Conservation (phyloP, 2,113 vertebrate genomes). For the Larimichthys crocea region DNA sequence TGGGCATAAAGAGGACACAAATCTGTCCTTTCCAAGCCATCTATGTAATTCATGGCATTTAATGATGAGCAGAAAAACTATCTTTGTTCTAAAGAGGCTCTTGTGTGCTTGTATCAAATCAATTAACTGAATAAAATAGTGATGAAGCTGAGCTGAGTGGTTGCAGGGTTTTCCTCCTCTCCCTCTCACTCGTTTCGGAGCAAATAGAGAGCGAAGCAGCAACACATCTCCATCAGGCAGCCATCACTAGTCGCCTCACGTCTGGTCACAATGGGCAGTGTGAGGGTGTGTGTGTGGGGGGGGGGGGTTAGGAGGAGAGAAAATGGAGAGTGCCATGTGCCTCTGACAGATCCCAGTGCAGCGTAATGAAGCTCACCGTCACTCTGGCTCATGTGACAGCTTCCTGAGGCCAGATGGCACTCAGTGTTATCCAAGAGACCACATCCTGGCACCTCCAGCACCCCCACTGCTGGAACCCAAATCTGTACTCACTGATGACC, state of each 20-base stretch:
- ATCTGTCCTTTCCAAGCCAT: not conserved
- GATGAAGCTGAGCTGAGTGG: not conserved
- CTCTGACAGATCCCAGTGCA: constrained; percentile 56
- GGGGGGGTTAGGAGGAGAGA: not conserved
- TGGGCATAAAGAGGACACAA: not conserved
- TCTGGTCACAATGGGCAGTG: constrained; percentile 15
- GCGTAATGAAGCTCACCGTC: constrained; percentile 46
- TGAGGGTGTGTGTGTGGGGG: too few relatives aligned
- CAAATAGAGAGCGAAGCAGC: constrained; percentile 6
- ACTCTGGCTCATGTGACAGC: constrained; percentile 43
- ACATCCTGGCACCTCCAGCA: constrained; percentile 19
- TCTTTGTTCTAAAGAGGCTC: not conserved
- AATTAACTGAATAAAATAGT: not conserved
- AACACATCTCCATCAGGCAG: constrained; percentile 26
- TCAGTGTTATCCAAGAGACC: constrained; percentile 44
- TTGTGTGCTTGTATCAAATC: not conserved
- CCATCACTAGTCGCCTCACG: constrained; percentile 46
- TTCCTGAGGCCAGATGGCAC: constrained; percentile 57
- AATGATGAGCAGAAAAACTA: not conserved
- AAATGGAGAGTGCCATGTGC: constrained; percentile 65
- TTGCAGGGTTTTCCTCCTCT: not conserved
- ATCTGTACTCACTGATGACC: constrained; percentile 24
- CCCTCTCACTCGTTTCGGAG: not conserved
- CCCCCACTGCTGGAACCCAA: constrained; percentile 6
- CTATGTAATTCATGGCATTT: not conserved